Evolutionary conservation across 2,113 vertebrate genomes (phyloP), one percentile per base, ranked within the genome.

Genomic region (Rhabdornis inornatus): DNA sequence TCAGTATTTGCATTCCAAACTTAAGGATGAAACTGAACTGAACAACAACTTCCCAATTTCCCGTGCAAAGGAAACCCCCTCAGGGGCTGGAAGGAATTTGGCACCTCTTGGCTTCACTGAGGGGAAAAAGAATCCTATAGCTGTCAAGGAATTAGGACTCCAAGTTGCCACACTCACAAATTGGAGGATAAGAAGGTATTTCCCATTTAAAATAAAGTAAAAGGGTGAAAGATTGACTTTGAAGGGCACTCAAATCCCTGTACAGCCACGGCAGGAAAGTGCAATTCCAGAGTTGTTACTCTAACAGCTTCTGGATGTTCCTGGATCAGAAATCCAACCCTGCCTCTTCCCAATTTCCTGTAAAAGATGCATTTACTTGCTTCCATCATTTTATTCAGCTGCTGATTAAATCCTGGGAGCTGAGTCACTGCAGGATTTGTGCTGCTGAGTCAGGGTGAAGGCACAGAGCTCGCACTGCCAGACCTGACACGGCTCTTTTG

Each of bases 361-460:
- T 55, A 6, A 11, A 24, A 31, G 56, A 9, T 60, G 22, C 7
- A 31, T 49, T 50, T 44, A 8, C 18, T 52, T 30, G 30, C 70
- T 53, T 21, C 77, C 6, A 30, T 39, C 6, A 0, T 33, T 80
- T 82, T 6, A 8, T 31, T 3, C 65, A 49, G 91, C 59, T 87
- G 95, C 91, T 68, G 72, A 5, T 71, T 3, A 39, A 49, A 89
- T 3, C 19, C 63, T 50, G 42, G 7, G 5, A 68, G 96, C 95
- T 92, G 94, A 96, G 92, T 95, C 95, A 97, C 42, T 13, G 82
- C 92, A 68, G 79, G 87, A 13, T n/a, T 76, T 7, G 52, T 21
- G 90, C 90, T 97, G 94, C 96, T 93, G 94, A 97, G 92, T 95
- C 97, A 96, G 95, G 63, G 22, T 6, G 15, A 52, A 28, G 50